Conservation (phyloP, 1,140 invertebrate genomes). For the Oscheius sp. region DNA sequence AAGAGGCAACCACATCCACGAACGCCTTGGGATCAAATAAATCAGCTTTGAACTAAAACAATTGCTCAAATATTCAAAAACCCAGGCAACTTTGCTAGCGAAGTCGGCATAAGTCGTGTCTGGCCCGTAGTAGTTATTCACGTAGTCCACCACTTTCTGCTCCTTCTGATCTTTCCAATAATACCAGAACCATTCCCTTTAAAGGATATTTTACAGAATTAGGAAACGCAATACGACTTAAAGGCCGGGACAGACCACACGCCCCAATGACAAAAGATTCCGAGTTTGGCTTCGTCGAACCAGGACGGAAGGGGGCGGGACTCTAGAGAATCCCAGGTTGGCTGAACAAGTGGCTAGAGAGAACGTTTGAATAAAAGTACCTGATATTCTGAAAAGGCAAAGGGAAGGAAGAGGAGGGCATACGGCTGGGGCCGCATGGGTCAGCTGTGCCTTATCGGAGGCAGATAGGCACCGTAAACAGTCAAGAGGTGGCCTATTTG, state of each 20-base stretch:
- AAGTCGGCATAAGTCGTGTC: conserved; percentile 82
- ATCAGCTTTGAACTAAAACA: conserved; percentile 50
- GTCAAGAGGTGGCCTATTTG: no score
- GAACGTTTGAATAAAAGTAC: no score
- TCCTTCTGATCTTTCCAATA: conserved; percentile 48
- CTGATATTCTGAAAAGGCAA: no score
- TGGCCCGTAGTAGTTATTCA: conserved; percentile 76
- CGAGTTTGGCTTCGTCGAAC: conserved; percentile 85
- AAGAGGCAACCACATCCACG: conserved; percentile 46
- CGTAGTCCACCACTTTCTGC: conserved; percentile 62
- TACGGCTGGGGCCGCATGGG: no score
- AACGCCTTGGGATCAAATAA: conserved; percentile 51
- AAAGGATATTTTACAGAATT: neutral
- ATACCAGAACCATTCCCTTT: conserved; percentile 73
- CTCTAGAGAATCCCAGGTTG: conserved; percentile 79
- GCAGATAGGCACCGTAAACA: no score
- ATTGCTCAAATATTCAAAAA: neutral
- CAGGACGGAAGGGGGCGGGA: conserved; percentile 76
- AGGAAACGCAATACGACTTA: conserved; percentile 23
- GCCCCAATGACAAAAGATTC: conserved; percentile 90
- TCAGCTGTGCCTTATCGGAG: no score
- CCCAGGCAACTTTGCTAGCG: conserved; percentile 61
- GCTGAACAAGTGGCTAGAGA: no score
- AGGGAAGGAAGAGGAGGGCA: no score
- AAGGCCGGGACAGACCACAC: conserved; percentile 83